phyloP scores from a whole-genome alignment of 37 sponge, comb jelly and placozoan genomes.

The Lycopodina hypogea region DNA sequence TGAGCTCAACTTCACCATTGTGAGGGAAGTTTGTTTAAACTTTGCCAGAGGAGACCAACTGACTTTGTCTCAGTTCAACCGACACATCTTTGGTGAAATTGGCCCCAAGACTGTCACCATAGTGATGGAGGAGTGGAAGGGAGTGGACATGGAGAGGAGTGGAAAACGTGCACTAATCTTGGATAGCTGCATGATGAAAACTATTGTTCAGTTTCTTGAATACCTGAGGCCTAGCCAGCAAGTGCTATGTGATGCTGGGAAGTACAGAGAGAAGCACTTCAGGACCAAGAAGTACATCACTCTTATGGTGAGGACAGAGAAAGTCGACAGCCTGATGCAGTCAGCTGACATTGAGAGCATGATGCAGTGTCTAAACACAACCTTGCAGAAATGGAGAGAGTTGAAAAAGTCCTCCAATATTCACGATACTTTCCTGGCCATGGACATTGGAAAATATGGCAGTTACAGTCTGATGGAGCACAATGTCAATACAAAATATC shows the following conservation, averaged over 20 bases:
- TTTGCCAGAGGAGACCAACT: conserved; percentile 33
- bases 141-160: neutral
- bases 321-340: neutral
- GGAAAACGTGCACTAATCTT: conserved; percentile 9
- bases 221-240: conserved; percentile 26
- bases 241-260: conserved; percentile 21
- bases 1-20: conserved; percentile 26
- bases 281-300: neutral
- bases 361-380: conserved; percentile 7
- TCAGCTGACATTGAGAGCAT: neutral
- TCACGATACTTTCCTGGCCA: conserved; percentile 17
- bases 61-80: conserved; percentile 16
- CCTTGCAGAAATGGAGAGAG: neutral
- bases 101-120: conserved; percentile 14
- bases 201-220: neutral
- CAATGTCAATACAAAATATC: conserved; percentile 15
- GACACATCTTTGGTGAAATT: conserved; percentile 18
- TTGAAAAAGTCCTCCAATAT: neutral
- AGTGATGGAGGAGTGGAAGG: conserved; percentile 41
- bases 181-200: conserved; percentile 9
- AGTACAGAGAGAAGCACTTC: conserved; percentile 3
- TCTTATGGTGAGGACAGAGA: conserved; percentile 33
- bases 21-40: conserved; percentile 34
- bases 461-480: conserved; percentile 22
- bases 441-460: conserved; percentile 44